Base-by-base conservation (phyloP, 2,888 invertebrate species). In the Temnothorax rugatulus region DNA sequence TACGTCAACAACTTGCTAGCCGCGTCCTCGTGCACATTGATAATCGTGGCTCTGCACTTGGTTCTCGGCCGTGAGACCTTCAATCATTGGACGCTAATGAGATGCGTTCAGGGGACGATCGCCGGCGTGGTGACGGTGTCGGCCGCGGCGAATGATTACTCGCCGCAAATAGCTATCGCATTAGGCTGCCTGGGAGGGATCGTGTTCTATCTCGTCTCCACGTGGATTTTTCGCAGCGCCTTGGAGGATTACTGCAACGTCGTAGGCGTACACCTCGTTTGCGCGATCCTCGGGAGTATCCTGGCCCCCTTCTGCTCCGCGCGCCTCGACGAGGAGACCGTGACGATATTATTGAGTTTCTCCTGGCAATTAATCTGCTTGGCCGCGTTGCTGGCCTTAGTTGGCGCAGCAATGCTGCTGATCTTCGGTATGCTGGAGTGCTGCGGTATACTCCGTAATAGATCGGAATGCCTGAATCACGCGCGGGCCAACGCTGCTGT, bases 161-260 rank as follows among this genome's bases (percentile, higher is more conserved):
- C 92, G 9, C 93, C 94, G 2, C 54, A 89, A 8, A 69, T 90
- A 8, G 89, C 93, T 18, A 85, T 94, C 21, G 88, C 82, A 2
- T 57, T 92, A 64, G 90, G 92, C 75, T 85, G 88, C 64, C 21
- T 86, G 83, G 86, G 86, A 84, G 91, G 92, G 77, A 47, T 94
- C 54, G 74, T 94, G 74, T 92, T 91, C 89, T 91, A 91, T 84
- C 64, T 92, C 82, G 59, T 91, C 38, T 88, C 92, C 71, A 83
- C 91, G 77, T 66, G 85, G 15, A 83, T 95, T 3, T 93, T 93
- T 71, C 89, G 88, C 81, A 94, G 93, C 57, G 90, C 93, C 0
- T 76, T 95, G 13, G 95, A 95, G 83, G 95, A 95, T 86, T 93
- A 94, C 82, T 95, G 95, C 84, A 95, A 95, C 74, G 84, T 94